Conservation (phyloP, 2,888 invertebrate genomes). For the Drosophila neotestacea region DNA sequence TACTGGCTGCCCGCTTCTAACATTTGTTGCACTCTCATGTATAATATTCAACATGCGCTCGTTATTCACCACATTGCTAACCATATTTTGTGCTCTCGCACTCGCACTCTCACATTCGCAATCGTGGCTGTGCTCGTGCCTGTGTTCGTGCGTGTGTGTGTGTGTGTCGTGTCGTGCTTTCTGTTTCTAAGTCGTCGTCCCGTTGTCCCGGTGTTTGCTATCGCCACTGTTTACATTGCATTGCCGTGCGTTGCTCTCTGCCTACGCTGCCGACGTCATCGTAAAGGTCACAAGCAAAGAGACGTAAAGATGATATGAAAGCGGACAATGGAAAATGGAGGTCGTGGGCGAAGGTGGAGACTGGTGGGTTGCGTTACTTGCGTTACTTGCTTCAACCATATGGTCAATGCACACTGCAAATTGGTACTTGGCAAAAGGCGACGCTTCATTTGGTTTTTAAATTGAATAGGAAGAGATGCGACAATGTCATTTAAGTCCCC, state of each 20-base stretch:
- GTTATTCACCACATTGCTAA: slow-evolving; percentile 37
- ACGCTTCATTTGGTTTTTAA: slow-evolving; percentile 70
- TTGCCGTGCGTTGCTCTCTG: slow-evolving; percentile 40
- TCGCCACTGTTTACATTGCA: slow-evolving; percentile 68
- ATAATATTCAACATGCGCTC: slow-evolving; percentile 46
- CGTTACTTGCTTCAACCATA: slow-evolving; percentile 54
- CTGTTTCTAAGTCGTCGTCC: slow-evolving; percentile 8
- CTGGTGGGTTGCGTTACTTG: background rate
- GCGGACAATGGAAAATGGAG: slow-evolving; percentile 13
- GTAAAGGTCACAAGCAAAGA: slow-evolving; percentile 62
- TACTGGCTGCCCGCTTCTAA: slow-evolving; percentile 24
- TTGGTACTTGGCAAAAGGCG: slow-evolving; percentile 57
- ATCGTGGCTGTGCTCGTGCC: slow-evolving; percentile 1
- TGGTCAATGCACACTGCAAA: slow-evolving; percentile 72
- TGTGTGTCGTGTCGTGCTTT: background rate
- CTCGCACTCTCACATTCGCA: slow-evolving; percentile 4
- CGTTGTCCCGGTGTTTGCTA: slow-evolving; percentile 11
- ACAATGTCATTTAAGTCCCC: slow-evolving; percentile 42
- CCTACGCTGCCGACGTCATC: slow-evolving; percentile 62
- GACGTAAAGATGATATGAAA: slow-evolving; percentile 4
- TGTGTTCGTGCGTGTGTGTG: background rate
- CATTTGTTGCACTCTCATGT: slow-evolving; percentile 63
- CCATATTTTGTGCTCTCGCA: slow-evolving; percentile 23
- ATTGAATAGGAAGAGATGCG: slow-evolving; percentile 65
- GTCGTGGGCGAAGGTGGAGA: slow-evolving; percentile 25